Percentiles rank a stretch among this genome's conserved stretches.
phyloP scores from a whole-genome alignment of 2,888 invertebrate genomes.

The Linyphia triangularis region DNA sequence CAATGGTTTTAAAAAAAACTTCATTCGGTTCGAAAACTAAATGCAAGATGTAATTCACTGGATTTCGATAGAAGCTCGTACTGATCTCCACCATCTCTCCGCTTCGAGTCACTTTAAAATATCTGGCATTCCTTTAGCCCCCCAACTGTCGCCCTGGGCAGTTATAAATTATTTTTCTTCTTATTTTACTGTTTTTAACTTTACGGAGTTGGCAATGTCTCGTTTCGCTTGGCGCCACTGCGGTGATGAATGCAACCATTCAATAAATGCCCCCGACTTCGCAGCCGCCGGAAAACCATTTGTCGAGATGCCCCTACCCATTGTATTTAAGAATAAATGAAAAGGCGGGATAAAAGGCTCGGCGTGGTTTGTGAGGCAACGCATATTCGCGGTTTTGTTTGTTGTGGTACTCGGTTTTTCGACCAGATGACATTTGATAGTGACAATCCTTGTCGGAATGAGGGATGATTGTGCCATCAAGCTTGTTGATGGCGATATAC shows the following conservation, averaged over 20 bases:
- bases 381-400: not conserved
- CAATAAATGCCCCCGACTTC: constrained; percentile 46
- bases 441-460: not conserved
- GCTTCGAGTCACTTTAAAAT: not conserved
- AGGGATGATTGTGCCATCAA: too few species aligned
- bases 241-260: constrained; percentile 31
- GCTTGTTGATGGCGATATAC: not conserved
- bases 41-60: not conserved
- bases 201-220: constrained; percentile 30
- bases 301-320: constrained; percentile 23
- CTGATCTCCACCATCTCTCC: not conserved
- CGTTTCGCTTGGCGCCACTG: constrained; percentile 28
- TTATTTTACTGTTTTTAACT: constrained; percentile 10
- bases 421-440: not conserved
- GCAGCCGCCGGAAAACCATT: constrained; percentile 29
- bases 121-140: not conserved
- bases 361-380: not conserved
- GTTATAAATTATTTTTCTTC: constrained; percentile 26
- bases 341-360: not conserved
- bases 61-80: not conserved
- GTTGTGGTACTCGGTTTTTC: constrained; percentile 27
- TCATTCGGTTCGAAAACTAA: too few species aligned
- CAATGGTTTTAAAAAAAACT: too few species aligned
- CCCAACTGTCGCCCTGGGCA: not conserved
- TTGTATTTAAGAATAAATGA: constrained; percentile 46